Evolutionary conservation across 2,797 vertebrate species (phyloP).

Genomic region (Schizopygopsis malacanthus): DNA sequence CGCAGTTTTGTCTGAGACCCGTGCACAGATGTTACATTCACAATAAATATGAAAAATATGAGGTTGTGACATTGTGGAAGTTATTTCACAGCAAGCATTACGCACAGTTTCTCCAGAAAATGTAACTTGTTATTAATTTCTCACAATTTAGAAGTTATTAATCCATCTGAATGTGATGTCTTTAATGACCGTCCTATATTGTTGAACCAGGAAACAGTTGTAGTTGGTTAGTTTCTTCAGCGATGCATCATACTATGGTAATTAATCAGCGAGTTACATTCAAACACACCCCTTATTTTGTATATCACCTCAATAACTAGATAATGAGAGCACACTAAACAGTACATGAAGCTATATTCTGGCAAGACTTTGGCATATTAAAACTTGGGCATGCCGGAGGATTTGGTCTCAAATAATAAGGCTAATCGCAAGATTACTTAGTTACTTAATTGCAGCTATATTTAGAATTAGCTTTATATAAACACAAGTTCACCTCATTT

Average conservation of each 20-base stretch:
- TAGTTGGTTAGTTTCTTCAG: no score
- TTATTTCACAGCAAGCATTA: not conserved
- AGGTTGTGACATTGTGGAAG: not conserved
- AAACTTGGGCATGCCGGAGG: not conserved
- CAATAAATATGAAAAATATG: not conserved
- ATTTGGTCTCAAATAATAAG: no score
- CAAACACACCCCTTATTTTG: no score
- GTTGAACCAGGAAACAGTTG: no score
- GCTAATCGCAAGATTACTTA: not conserved
- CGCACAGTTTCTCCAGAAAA: not conserved
- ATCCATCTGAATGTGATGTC: no score
- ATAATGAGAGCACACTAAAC: not conserved
- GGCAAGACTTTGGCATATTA: not conserved
- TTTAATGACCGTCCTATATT: no score
- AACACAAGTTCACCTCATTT: not conserved
- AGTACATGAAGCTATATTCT: not conserved
- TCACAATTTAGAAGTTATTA: not conserved
- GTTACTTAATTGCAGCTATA: not conserved
- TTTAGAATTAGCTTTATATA: not conserved
- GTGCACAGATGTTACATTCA: not conserved
- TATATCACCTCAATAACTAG: no score
- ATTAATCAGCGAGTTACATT: no score
- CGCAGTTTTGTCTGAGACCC: not conserved
- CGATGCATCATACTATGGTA: no score
- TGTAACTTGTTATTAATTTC: not conserved